These are phyloP conservation scores for Anguilla megastoma DNA, from an alignment of 2,797 vertebrate species.

Conservation along the genomic window DNA sequence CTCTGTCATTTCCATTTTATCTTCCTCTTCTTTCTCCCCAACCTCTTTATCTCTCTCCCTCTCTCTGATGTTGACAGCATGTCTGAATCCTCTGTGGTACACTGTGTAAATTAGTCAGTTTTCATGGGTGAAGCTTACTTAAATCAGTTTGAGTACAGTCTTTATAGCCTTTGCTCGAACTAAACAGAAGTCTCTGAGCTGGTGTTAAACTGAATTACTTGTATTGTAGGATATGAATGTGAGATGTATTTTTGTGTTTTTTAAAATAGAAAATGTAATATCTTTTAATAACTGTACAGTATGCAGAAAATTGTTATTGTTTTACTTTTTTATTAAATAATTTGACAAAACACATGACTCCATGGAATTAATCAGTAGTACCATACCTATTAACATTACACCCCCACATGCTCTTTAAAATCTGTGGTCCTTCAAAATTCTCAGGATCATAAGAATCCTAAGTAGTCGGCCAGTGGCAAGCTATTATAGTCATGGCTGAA, in stretches of 20 bases:
- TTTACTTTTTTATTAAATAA: not conserved
- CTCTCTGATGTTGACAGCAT: not conserved
- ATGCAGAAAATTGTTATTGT: not conserved
- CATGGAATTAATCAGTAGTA: not conserved
- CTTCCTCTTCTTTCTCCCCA: not conserved
- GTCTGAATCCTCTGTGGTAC: not conserved
- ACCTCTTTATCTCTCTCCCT: conserved; percentile 38
- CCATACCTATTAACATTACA: not conserved
- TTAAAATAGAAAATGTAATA: not conserved
- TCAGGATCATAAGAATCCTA: not conserved
- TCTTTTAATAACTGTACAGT: conserved; percentile 4
- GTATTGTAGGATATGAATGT: not conserved
- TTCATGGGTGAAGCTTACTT: not conserved
- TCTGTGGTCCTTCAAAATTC: not conserved
- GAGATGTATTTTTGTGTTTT: not conserved
- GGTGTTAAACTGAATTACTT: not conserved
- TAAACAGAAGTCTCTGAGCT: not conserved
- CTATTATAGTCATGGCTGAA: too few relatives aligned
- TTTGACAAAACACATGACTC: not conserved
- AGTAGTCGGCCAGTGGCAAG: not conserved
- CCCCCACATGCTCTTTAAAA: not conserved
- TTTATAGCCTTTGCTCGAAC: not conserved
- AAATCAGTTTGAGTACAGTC: not conserved
- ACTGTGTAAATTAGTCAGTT: not conserved
- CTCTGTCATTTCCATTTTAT: not conserved